Evolutionary conservation across 2,888 invertebrate genomes (phyloP).

Genomic region (Electrophaes corylata): DNA sequence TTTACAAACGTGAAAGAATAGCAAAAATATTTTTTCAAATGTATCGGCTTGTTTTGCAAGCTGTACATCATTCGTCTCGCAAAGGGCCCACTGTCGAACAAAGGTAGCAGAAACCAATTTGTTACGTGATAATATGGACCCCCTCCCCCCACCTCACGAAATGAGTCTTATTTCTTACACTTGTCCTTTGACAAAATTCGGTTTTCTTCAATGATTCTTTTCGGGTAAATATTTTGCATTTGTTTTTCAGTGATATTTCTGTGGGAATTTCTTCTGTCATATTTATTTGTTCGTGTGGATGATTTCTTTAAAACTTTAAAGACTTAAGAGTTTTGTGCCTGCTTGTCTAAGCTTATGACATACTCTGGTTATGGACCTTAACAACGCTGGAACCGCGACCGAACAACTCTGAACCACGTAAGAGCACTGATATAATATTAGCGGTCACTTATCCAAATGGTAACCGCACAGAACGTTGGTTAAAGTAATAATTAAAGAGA

Average conservation of each 20-base stretch:
- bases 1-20: too few species aligned
- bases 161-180: slow-evolving; percentile 61
- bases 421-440: too few species aligned
- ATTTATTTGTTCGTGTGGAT: background rate
- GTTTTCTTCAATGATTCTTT: slow-evolving; percentile 39
- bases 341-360: background rate
- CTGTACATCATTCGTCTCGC: slow-evolving; percentile 66
- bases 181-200: slow-evolving; percentile 51
- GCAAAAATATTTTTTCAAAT: background rate
- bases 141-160: slow-evolving; percentile 44
- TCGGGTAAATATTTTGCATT: slow-evolving; percentile 19
- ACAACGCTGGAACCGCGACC: too few species aligned
- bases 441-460: background rate
- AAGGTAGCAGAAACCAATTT: slow-evolving; percentile 83
- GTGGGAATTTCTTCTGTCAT: background rate
- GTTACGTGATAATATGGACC: slow-evolving; percentile 83
- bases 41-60: slow-evolving; percentile 51
- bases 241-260: slow-evolving; percentile 11
- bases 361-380: too few species aligned
- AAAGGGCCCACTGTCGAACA: slow-evolving; percentile 73
- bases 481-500: too few species aligned
- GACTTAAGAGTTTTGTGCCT: background rate
- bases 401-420: too few species aligned
- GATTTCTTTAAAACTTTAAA: background rate
- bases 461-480: too few species aligned